Base-by-base conservation (phyloP, 2,888 invertebrate genomes). In the Eupithecia tripunctaria region DNA sequence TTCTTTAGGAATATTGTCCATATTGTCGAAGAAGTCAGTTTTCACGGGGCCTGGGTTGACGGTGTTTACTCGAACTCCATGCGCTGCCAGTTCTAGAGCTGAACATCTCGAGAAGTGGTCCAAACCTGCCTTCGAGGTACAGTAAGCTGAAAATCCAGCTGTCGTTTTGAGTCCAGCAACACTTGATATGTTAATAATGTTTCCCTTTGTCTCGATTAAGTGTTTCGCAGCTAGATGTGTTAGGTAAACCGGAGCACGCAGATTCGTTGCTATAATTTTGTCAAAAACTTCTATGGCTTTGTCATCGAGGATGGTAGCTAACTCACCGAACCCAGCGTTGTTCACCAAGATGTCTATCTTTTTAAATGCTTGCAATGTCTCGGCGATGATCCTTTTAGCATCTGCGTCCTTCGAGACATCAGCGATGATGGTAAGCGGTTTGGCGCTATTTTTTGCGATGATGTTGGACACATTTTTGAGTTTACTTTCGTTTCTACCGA, bases 21-120 rank as follows among this genome's bases (percentile, higher is more conserved):
- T 7, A 64, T 73, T 79, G 27, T 72, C 76, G 1, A 81, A 36
- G 38, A 85, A 78, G 36, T 82, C 81, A 25, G 86, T 84, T 10
- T 96, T 85, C 3, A 97, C 96, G 0, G 98, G 98, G 15, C 98
- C 98, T n/a, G 98, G 98, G 89, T 97, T 98, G 0, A 98, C 97
- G 66, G 96, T 94, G 89, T 98, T 98, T 0, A 97, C 97, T 65
- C 98, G 94, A 0, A 98, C 97, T 74, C 96, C 95, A 83, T 96
- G 96, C 0, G 94, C 76, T 38, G 96, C 97, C 62, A 97, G 90
- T 81, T 97, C 98, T 43, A 99, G 89, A 4, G 98, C 98, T 7
- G 96, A 93, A 85, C 97, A 98, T 82, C 96, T 95, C 0, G 98
- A 98, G 79, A 99, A 96, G 85, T 98, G 98, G 91, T 99, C 98